phyloP scores from a whole-genome alignment of 2,113 vertebrate species.

The Oncorhynchus mykiss region DNA sequence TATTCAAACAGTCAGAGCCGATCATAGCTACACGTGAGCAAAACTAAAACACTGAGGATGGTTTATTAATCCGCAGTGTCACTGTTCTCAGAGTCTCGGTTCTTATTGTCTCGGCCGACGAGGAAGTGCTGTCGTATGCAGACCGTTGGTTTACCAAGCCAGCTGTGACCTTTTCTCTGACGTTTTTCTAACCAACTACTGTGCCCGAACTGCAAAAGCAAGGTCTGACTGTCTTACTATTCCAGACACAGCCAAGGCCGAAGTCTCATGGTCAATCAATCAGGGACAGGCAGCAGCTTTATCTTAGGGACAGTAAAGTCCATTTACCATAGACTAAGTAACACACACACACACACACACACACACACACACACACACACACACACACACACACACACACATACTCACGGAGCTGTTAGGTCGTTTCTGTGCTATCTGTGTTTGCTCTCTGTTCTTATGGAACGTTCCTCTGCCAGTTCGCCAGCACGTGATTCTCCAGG shows the following conservation, averaged over 20 bases:
- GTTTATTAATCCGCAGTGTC: background rate
- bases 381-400: too few relatives aligned
- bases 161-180: background rate
- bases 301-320: background rate
- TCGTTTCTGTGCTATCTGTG: background rate
- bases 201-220: background rate
- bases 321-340: background rate
- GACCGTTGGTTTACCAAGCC: too few relatives aligned
- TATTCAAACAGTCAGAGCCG: background rate
- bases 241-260: background rate
- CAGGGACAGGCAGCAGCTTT: background rate
- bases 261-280: background rate
- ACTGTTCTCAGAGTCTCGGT: too few relatives aligned
- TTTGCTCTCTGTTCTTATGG: conserved; percentile 44
- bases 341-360: background rate
- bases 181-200: background rate
- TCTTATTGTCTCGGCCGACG: too few relatives aligned
- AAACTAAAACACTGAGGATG: background rate
- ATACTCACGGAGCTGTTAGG: too few relatives aligned
- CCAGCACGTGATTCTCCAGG: conserved; percentile 11
- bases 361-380: background rate
- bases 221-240: background rate
- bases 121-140: too few relatives aligned
- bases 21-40: background rate
- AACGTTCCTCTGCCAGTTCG: conserved; percentile 44